phyloP scores from a whole-genome alignment of 2,888 invertebrate species.

The Dryocosmus kuriphilus region DNA sequence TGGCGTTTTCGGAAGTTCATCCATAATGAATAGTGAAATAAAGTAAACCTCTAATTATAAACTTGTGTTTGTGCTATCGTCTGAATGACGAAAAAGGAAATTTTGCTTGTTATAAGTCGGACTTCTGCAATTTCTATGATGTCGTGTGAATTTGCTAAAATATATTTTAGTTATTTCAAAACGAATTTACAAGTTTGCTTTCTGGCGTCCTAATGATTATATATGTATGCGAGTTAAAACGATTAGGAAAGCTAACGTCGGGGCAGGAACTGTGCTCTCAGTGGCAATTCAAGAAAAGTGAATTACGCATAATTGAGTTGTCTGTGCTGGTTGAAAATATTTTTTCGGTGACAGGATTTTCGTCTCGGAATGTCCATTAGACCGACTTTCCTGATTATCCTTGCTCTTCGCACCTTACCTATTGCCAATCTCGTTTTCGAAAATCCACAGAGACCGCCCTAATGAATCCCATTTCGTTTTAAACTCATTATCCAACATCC shows the following conservation, averaged over 20 bases:
- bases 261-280: constrained; percentile 49
- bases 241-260: constrained; percentile 67
- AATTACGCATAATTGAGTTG: constrained; percentile 70
- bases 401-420: constrained; percentile 51
- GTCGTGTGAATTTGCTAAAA: background rate
- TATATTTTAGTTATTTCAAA: constrained; percentile 7
- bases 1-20: too few species aligned
- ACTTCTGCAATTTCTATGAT: background rate
- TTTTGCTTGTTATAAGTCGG: background rate
- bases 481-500: constrained; percentile 24
- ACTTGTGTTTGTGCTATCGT: background rate
- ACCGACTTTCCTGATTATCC: constrained; percentile 64
- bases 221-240: constrained; percentile 66
- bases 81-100: background rate
- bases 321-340: constrained; percentile 66
- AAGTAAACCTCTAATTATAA: too few species aligned
- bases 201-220: constrained; percentile 27
- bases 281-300: constrained; percentile 59
- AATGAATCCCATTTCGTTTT: constrained; percentile 30
- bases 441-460: constrained; percentile 59
- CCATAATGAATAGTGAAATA: too few species aligned
- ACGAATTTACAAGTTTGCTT: constrained; percentile 3
- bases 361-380: constrained; percentile 63
- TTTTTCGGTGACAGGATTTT: constrained; percentile 67
- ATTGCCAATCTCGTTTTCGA: constrained; percentile 68